phyloP scores from a whole-genome alignment of 1,140 invertebrate genomes.

The Papilio machaon region DNA sequence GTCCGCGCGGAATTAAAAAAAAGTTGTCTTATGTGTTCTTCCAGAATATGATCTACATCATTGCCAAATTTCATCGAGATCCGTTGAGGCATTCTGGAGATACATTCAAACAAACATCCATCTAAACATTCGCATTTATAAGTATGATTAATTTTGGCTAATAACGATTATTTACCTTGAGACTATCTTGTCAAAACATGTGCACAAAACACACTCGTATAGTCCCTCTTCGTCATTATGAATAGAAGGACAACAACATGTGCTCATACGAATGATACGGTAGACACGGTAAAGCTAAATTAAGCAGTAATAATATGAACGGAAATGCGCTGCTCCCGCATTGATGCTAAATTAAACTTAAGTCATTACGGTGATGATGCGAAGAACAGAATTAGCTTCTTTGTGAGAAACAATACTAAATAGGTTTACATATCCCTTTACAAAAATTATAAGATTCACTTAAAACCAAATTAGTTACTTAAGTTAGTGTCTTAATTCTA shows the following conservation, averaged over 20 bases:
- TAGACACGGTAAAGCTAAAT: background rate
- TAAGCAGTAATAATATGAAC: background rate
- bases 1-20: no score
- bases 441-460: background rate
- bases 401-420: conserved; percentile 4
- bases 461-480: no score
- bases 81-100: no score
- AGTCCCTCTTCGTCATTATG: background rate
- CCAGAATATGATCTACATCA: no score
- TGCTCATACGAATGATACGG: background rate
- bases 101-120: no score
- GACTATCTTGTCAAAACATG: background rate
- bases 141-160: background rate
- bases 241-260: background rate
- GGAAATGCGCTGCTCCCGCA: conserved; percentile 4
- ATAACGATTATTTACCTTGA: background rate
- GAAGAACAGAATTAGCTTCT: background rate
- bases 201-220: background rate
- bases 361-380: background rate
- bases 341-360: background rate
- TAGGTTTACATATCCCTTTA: background rate
- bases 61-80: no score
- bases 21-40: no score
- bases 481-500: no score
- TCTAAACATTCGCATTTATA: background rate